phyloP scores from a whole-genome alignment of 2,888 invertebrate genomes.

The Pheosia tremula region DNA sequence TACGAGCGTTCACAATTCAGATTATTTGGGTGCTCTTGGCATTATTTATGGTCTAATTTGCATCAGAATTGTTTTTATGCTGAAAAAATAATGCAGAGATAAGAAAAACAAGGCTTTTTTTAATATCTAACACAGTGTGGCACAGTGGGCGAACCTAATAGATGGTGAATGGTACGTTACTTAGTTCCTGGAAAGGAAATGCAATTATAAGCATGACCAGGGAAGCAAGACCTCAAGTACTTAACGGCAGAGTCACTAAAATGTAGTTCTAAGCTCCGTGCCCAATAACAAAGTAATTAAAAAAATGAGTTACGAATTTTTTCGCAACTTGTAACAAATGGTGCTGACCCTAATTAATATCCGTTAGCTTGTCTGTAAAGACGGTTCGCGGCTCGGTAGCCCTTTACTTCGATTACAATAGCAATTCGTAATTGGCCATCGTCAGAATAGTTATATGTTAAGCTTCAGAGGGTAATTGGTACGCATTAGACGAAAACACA shows the following conservation, averaged over 20 bases:
- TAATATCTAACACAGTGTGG: no score
- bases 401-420: conserved; percentile 30
- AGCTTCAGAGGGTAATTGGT: conserved; percentile 44
- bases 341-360: conserved; percentile 34
- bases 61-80: conserved; percentile 36
- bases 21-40: conserved; percentile 36
- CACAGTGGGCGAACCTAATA: no score
- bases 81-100: conserved; percentile 16
- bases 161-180: no score
- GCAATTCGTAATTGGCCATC: conserved; percentile 31
- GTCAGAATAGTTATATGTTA: conserved; percentile 34
- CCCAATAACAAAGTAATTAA: no score
- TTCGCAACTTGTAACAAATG: not conserved
- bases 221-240: no score
- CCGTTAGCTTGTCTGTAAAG: conserved; percentile 25
- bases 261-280: no score
- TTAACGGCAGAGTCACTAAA: no score
- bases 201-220: no score
- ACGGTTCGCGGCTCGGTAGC: conserved; percentile 20
- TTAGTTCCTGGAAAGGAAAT: no score
- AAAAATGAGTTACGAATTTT: no score
- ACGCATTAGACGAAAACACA: conserved; percentile 32
- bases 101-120: no score
- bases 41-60: conserved; percentile 46
- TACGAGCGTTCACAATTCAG: conserved; percentile 47